phyloP scores from a whole-genome alignment of 2,888 invertebrate species.

The Siphlonurus alternatus region DNA sequence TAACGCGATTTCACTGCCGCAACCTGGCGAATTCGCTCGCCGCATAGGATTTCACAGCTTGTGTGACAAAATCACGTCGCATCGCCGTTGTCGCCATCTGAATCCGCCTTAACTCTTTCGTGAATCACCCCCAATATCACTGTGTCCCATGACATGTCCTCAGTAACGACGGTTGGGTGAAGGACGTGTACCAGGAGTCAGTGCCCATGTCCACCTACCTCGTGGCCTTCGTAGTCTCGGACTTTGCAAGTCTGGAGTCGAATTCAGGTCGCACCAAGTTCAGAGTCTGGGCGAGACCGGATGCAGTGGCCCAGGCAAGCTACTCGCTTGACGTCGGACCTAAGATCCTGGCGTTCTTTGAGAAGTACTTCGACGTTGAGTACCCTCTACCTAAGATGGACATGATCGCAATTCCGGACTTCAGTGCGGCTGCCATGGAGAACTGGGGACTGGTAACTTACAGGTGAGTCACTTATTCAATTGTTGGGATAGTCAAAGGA shows the following conservation, averaged over 20 bases:
- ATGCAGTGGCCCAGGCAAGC: conserved; percentile 55
- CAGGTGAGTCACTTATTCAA: too few relatives aligned
- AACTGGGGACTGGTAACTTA: conserved; percentile 75
- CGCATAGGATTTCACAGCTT: too few relatives aligned
- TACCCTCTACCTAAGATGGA: conserved; percentile 73
- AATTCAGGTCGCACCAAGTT: conserved; percentile 27
- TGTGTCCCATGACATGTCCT: too few relatives aligned
- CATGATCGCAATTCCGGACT: conserved; percentile 86
- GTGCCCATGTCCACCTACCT: conserved; percentile 67
- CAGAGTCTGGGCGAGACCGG: conserved; percentile 55
- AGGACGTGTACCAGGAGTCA: conserved; percentile 32
- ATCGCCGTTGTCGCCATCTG: too few relatives aligned
- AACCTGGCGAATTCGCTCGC: too few relatives aligned
- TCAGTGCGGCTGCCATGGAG: conserved; percentile 77
- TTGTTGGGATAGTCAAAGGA: too few relatives aligned
- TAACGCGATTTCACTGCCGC: too few relatives aligned
- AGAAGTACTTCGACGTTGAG: conserved; percentile 49
- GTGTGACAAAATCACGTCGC: too few relatives aligned
- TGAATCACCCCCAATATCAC: too few relatives aligned
- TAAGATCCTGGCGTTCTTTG: conserved; percentile 52
- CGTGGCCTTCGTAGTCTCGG: conserved; percentile 66
- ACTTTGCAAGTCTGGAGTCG: conserved; percentile 43
- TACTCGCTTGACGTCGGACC: conserved; percentile 62
- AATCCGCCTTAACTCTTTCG: too few relatives aligned
- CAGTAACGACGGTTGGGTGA: conserved; percentile 11